Conservation (phyloP, 2,888 invertebrate species). For the Spisula solida region DNA sequence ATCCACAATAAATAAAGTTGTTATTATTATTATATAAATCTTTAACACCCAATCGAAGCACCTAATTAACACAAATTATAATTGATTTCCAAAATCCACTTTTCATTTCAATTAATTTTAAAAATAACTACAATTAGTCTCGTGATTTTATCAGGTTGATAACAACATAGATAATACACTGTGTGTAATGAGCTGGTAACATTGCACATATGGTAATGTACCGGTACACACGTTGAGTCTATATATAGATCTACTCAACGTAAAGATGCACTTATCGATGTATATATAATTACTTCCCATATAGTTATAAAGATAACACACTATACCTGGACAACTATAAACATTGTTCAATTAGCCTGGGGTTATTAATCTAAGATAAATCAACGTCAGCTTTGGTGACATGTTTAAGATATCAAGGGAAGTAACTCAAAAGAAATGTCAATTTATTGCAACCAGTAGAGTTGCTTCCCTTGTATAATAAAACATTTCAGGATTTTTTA, state of each 20-base stretch:
- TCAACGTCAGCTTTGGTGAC: neutral
- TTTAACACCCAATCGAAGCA: too few relatives aligned
- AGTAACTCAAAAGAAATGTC: neutral
- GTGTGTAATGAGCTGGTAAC: neutral
- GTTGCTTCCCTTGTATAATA: neutral
- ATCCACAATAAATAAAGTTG: too few relatives aligned
- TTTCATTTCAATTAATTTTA: neutral
- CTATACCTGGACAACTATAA: constrained; percentile 6
- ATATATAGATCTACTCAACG: neutral
- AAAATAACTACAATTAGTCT: neutral
- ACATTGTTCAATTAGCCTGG: constrained; percentile 17
- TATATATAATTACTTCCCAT: constrained; percentile 14
- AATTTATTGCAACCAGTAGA: neutral
- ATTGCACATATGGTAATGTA: neutral
- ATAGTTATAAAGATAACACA: constrained; percentile 1
- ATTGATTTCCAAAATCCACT: neutral
- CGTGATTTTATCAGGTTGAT: neutral
- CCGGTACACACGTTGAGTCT: neutral
- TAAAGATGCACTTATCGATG: neutral
- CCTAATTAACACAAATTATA: neutral
- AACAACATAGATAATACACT: neutral
- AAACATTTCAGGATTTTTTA: neutral
- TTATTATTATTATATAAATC: too few relatives aligned
- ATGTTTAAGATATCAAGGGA: neutral
- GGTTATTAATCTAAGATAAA: constrained; percentile 13